Evolutionary conservation across 2,113 vertebrate genomes (phyloP), one percentile per base, ranked within the genome.

Genomic region (Corydoras sp.): DNA sequence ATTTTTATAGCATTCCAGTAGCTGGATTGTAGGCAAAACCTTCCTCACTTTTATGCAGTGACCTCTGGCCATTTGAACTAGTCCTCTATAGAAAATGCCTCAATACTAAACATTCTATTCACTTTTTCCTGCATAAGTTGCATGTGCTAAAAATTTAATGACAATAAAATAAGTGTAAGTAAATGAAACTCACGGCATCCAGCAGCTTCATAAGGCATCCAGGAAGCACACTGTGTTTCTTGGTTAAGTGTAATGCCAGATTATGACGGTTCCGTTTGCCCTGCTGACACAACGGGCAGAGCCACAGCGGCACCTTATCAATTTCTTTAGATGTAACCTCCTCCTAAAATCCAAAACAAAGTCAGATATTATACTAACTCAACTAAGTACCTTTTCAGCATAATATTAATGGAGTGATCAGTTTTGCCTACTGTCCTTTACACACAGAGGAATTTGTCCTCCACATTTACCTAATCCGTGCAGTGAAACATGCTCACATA

Each of bases 211-310:
- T 80, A 32, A 90, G 86, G 79, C 89, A 90, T 69, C 86, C 82
- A 72, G 87, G 84, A 83, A 90, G 87, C 53, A 91, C 89, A 18
- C 85, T 90, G 83, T 91, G 90, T 84, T 88, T 86, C 69, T 85
- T 80, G 9, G 84, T 87, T 77, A 91, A 86, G 80, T 91, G 90
- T 49, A 68, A 68, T 73, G 88, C 85, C 58, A 91, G 81, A 74
- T 82, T 85, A 56, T 81, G 77, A 77, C 81, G 82, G 83, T 88
- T 79, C 5, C 75, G 49, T 75, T 89, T 85, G 63, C 83, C 78
- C 81, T 84, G 82, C 81, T 89, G 88, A 82, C 89, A 90, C 77
- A 91, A 81, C 66, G 89, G 89, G 75, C 90, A 91, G 54, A 87
- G 76, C 88, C 88, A 89, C 80, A 79, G 76, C 62, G 77, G 79